A percentile compares a stretch with the other conserved stretches of the same genome.
Evolutionary conservation across 2,797 vertebrate genomes (phyloP).

Genomic region (Chloroceryle amazona): DNA sequence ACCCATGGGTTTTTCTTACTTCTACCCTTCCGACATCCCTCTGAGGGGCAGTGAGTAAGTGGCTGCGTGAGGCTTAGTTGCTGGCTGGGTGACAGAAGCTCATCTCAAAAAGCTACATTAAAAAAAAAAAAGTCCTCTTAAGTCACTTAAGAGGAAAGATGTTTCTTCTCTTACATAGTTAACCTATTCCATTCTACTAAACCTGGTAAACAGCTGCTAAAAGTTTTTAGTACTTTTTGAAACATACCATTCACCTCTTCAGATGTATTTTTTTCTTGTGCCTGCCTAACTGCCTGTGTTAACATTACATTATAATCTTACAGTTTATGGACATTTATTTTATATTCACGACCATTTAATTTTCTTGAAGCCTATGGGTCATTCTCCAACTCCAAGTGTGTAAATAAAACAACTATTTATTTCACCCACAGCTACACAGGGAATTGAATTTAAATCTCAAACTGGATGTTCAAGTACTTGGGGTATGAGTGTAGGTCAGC

Average conservation of each 20-base stretch:
- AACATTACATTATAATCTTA: not conserved
- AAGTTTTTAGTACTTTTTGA: constrained; percentile 25
- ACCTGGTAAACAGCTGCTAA: not conserved
- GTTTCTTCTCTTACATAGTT: not conserved
- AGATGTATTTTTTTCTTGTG: not conserved
- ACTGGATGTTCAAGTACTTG: not conserved
- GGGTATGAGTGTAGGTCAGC: not conserved
- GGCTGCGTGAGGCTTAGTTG: not conserved
- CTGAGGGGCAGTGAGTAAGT: not conserved
- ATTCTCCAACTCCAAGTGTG: not conserved
- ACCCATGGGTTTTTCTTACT: not conserved
- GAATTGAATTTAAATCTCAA: not conserved
- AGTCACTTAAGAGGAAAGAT: not conserved
- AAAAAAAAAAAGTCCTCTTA: not conserved
- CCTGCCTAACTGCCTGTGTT: not conserved
- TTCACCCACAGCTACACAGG: not conserved
- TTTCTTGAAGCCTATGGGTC: not conserved
- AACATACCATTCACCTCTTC: constrained; percentile 18
- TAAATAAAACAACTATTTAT: not conserved
- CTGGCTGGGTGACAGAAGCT: not conserved
- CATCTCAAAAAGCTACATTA: not conserved
- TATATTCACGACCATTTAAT: not conserved
- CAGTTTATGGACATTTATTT: not conserved
- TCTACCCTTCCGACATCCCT: not conserved
- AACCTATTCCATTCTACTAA: not conserved